A percentile compares a stretch with the other conserved stretches of the same genome.
Conservation (phyloP, 2,113 vertebrate species). For the Bos javanicus region DNA sequence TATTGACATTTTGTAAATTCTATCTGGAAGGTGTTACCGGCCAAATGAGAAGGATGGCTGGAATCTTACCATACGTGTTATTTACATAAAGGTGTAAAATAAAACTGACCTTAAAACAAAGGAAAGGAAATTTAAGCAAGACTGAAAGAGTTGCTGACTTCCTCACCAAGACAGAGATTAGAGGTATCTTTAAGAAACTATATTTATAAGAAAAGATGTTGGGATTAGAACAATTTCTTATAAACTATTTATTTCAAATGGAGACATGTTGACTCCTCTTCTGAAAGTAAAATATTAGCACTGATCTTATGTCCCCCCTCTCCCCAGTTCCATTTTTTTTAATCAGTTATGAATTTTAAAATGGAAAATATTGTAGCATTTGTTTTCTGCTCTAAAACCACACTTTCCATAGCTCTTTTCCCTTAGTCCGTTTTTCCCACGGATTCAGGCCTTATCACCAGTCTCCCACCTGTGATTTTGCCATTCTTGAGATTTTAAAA, state of each 20-base stretch:
- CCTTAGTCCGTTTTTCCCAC: background rate
- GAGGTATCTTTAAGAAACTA: background rate
- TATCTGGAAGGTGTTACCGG: background rate
- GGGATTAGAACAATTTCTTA: background rate
- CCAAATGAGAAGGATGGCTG: background rate
- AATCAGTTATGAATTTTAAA: background rate
- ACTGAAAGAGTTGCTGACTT: background rate
- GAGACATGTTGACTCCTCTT: background rate
- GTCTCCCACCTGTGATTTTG: background rate
- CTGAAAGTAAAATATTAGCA: background rate
- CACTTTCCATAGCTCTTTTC: background rate
- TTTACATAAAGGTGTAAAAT: background rate
- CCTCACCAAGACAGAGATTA: background rate
- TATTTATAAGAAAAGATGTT: background rate
- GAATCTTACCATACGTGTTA: background rate
- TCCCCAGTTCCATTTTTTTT: background rate
- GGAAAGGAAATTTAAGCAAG: background rate
- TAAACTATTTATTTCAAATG: background rate
- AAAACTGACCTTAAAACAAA: background rate
- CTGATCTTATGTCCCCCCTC: background rate
- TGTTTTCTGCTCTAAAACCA: background rate
- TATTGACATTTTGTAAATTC: background rate
- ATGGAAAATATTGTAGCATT: background rate
- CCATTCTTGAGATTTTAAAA: background rate
- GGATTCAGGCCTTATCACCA: background rate